phyloP scores from a whole-genome alignment of 2,888 invertebrate genomes.

The Drosophila pseudotakahashii region DNA sequence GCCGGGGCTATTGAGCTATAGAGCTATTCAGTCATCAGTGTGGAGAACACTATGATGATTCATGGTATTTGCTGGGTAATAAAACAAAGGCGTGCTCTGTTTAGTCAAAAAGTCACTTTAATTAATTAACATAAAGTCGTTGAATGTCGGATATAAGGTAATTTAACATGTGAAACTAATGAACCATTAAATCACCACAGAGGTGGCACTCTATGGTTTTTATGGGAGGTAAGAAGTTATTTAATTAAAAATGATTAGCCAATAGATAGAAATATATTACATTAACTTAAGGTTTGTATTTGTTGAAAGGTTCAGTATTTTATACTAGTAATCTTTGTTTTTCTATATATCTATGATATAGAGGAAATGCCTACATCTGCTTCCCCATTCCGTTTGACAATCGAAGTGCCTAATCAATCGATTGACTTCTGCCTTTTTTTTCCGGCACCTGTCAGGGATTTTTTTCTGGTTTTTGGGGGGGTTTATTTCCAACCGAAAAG shows the following conservation, averaged over 20 bases:
- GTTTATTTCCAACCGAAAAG: background rate
- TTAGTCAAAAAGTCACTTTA: conserved; percentile 8
- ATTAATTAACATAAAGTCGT: conserved; percentile 22
- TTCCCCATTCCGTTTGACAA: background rate
- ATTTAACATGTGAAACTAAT: conserved; percentile 1
- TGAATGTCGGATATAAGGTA: conserved; percentile 6
- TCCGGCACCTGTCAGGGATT: conserved; percentile 23
- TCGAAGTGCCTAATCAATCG: conserved; percentile 44
- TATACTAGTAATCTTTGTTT: background rate
- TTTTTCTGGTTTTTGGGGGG: conserved; percentile 30
- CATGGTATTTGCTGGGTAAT: conserved; percentile 16
- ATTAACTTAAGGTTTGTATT: too few relatives aligned
- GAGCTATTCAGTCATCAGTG: conserved; percentile 6
- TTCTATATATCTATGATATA: background rate
- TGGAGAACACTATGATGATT: conserved; percentile 10
- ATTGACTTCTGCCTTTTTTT: conserved; percentile 32
- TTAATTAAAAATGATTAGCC: background rate
- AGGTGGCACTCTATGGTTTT: background rate
- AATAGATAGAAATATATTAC: too few relatives aligned
- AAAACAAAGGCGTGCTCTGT: conserved; percentile 17
- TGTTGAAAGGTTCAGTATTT: too few relatives aligned
- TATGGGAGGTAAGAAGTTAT: background rate
- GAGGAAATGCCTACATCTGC: background rate
- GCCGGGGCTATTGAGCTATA: conserved; percentile 13
- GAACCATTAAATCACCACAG: background rate